Base-by-base conservation (phyloP, 92 coral and sea anemone genomes). In the Montipora capitata region DNA sequence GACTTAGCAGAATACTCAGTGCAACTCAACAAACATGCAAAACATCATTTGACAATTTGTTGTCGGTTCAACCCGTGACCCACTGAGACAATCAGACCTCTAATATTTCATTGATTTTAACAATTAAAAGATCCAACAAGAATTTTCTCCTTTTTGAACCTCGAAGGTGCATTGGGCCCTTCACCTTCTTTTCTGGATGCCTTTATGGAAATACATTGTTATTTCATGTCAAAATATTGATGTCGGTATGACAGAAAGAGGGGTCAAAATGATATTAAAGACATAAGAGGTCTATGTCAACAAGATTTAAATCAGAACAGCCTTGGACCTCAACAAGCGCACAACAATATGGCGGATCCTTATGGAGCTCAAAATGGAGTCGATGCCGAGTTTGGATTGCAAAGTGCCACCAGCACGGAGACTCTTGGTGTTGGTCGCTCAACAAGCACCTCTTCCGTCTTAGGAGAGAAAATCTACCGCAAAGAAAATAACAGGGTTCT, bases 201-300 rank as follows among this genome's bases (percentile, higher is more conserved):
- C 39, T 14, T 14, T 10, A 68, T 51, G 54, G 7, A 40, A 68
- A 81, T 10, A 54, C 54, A 68, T 68, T 59, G 67, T 52, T 52
- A 81, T 81, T 61, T 51, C 67, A 35, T 81, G 85, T 81, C 85
- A 81, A 68, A 52, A 68, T 54, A 10, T 72, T 68, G 85, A 68
- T 72, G 77, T 79, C 74, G 16, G 67, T 8, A n/a, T 42, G 76
- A 81, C 85, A 40, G 54, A 20, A 48, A 62, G 39, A 8, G 8
- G 54, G 62, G 65, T 49, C 54, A 68, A 79, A 64, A 40, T 80
- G 48, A 80, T 39, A 80, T 49, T 13, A 40, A 69, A 51, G 39
- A 68, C 67, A 51, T 81, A 68, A 72, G 43, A 40, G 13, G 66
- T 69, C 41, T 68, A 39, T 69, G 4, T 51, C 40, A 72, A 40